Evolutionary conservation across 1,140 invertebrate genomes (phyloP).

Genomic region (Hetaerina americana): DNA sequence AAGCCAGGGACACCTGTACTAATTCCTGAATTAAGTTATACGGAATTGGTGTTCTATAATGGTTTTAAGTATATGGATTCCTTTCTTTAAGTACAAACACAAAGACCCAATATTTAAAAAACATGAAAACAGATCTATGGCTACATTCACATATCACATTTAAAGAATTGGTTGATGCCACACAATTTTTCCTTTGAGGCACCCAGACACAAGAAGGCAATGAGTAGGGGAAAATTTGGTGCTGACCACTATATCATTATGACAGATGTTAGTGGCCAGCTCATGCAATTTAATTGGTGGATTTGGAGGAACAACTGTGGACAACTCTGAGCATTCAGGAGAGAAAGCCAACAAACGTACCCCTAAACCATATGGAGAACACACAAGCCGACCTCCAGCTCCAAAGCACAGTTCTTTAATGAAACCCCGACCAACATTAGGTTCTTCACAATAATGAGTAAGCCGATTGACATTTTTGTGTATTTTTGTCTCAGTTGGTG

Average conservation of each 20-base stretch:
- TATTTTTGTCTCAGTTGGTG: slow-evolving; percentile 31
- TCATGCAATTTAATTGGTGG: slow-evolving; percentile 39
- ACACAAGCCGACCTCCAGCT: slow-evolving; percentile 72
- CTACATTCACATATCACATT: not conserved
- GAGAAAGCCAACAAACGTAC: slow-evolving; percentile 70
- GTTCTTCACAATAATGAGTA: slow-evolving; percentile 74
- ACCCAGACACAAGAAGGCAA: slow-evolving; percentile 74
- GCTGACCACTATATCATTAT: slow-evolving; percentile 74
- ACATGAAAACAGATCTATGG: not conserved
- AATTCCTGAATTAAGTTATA: too few species aligned
- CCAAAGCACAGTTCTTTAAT: slow-evolving; percentile 82
- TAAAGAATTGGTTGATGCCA: slow-evolving; percentile 64
- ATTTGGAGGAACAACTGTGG: slow-evolving; percentile 44
- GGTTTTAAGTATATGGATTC: too few species aligned
- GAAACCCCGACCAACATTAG: slow-evolving; percentile 75
- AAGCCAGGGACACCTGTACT: too few species aligned
- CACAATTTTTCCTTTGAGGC: slow-evolving; percentile 69
- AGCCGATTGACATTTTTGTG: slow-evolving; percentile 62
- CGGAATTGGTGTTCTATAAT: too few species aligned
- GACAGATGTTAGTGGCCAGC: slow-evolving; percentile 54
- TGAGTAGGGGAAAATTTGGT: slow-evolving; percentile 81
- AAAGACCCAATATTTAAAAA: not conserved
- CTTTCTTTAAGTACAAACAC: not conserved
- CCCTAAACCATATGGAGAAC: slow-evolving; percentile 76
- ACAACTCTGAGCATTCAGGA: slow-evolving; percentile 61